Conservation (phyloP, 92 coral and sea anemone species). For the Bergia puertoricense region DNA sequence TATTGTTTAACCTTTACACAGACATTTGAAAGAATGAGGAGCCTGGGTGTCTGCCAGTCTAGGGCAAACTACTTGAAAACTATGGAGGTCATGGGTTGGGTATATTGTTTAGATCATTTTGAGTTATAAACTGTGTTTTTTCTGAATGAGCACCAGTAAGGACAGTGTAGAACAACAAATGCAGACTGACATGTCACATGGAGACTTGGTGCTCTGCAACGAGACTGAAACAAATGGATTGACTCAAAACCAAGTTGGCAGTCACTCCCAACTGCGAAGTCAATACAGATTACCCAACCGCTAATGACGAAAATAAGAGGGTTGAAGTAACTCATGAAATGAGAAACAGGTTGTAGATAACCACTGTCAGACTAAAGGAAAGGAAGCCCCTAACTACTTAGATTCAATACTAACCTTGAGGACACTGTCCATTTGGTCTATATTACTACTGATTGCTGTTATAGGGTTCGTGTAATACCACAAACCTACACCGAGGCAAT, state of each 20-base stretch:
- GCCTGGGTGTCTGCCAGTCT: conserved; percentile 13
- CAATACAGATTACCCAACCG: conserved; percentile 14
- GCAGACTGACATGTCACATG: background rate
- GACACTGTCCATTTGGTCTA: background rate
- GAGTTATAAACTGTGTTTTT: conserved; percentile 3
- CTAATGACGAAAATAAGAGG: conserved; percentile 15
- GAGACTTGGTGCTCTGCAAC: background rate
- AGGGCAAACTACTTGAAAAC: background rate
- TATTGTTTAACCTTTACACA: conserved; percentile 10
- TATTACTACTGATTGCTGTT: conserved; percentile 33
- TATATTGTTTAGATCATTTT: conserved; percentile 18
- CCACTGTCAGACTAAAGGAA: conserved; percentile 26
- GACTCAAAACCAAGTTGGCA: too few species aligned
- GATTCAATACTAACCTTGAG: background rate
- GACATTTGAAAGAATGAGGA: conserved; percentile 22
- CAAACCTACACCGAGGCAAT: background rate
- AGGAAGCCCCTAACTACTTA: conserved; percentile 39
- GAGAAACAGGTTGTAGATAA: background rate
- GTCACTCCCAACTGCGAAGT: conserved; percentile 4
- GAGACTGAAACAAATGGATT: background rate
- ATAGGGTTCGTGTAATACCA: conserved; percentile 34
- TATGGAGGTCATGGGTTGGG: conserved; percentile 1
- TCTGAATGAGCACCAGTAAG: conserved; percentile 4
- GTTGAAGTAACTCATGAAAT: background rate
- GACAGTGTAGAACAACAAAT: conserved; percentile 10